Evolutionary conservation across 2,888 invertebrate genomes (phyloP), one percentile per base, ranked within the genome.

Genomic region (Leptopilina syphax): DNA sequence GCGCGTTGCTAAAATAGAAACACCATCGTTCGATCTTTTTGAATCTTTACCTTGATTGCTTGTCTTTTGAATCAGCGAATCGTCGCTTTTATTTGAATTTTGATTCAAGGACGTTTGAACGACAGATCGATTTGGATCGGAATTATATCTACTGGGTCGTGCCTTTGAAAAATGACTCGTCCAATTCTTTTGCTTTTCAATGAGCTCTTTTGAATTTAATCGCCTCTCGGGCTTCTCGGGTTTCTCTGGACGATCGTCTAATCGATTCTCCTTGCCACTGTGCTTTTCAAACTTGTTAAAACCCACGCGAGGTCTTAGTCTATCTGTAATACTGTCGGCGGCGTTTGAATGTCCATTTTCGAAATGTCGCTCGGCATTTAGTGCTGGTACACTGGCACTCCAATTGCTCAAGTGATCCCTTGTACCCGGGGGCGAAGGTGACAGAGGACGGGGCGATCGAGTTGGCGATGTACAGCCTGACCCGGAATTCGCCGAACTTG

Each of bases 151-250:
- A 84, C 93, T 92, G 70, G 95, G 94, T 85, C 96, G 94, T 77
- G 96, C 94, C 93, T 96, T 97, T 81, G 96, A 96, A 91, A 97
- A 98, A 92, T 97, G 97, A 82, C 97, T 96, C 50, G 97, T 97
- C 97, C 97, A 98, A 92, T 97, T 98, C 90, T 96, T 95, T 90
- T 97, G 97, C 88, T 97, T 97, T 92, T 97, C 97, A 85, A 97
- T 97, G 79, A 97, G 93, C 91, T 97, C 97, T 85, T 97, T 96
- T 83, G 96, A 96, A 88, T 95, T 95, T 87, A 96, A 95, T 88
- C 96, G 95, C 79, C 96, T 93, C 90, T 97, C 97, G 3, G 97
- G 96, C 91, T 97, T 96, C 88, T 97, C 96, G 0, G 96, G 96
- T 90, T 96, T 96, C 77, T 94, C 94, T 0, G 86, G 86, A 83